phyloP scores from a whole-genome alignment of 2,113 vertebrate species.

The Pomatostomus ruficeps region DNA sequence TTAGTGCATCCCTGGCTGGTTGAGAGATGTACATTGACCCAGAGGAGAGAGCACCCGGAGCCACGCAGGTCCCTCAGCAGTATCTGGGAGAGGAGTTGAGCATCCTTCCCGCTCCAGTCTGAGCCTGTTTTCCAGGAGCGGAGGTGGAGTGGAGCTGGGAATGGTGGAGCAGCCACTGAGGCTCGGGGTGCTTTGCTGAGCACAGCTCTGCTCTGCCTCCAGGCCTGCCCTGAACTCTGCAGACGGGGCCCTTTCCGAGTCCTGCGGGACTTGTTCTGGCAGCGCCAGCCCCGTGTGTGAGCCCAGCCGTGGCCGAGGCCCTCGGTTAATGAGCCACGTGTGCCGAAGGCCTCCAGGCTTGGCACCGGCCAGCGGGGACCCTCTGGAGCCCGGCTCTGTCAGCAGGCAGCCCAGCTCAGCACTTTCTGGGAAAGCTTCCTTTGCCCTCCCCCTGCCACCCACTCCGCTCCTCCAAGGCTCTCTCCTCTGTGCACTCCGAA shows the following conservation, averaged over 20 bases:
- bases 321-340: background rate
- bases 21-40: background rate
- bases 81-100: background rate
- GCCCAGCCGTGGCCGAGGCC: background rate
- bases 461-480: background rate
- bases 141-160: background rate
- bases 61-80: accelerated
- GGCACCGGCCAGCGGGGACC: background rate
- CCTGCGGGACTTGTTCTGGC: background rate
- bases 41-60: background rate
- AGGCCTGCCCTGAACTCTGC: background rate
- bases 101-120: background rate
- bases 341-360: background rate
- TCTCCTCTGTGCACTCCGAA: background rate
- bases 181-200: background rate
- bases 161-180: background rate
- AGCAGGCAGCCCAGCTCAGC: background rate
- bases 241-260: background rate
- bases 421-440: background rate
- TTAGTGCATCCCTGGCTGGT: background rate
- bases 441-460: background rate
- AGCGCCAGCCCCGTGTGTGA: background rate
- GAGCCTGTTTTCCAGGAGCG: background rate
- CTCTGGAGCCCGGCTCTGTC: background rate
- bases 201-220: background rate